Evolutionary conservation across 2,797 vertebrate genomes (phyloP), one percentile per base, ranked within the genome.

Genomic region (Hyperoplus immaculatus): DNA sequence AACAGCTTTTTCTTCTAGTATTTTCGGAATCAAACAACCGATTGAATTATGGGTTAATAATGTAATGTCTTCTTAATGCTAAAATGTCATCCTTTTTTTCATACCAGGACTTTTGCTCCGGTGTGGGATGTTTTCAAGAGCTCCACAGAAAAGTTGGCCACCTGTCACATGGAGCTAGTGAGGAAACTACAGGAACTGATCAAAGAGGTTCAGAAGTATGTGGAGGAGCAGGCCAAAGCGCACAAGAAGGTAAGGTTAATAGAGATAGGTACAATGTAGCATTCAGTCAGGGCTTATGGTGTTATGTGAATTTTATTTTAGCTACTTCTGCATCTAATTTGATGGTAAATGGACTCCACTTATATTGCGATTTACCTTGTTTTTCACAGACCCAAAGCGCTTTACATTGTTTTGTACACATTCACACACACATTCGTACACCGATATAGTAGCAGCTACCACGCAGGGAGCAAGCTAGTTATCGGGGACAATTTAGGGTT

Each of bases 131-230:
- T 99, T 71, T 99, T 99, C 89, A 99, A 97, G 95, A 96, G 92
- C 42, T 99, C 98, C 42, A 98, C 98, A 18, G 98, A 99, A 92
- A 99, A 98, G 90, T 93, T 99, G 91, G 97, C 97, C 82, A 91
- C 88, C 77, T 99, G 98, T 94, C 98, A 99, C 90, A 95, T 98
- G 95, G 98, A 99, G 76, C 96, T 99, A 39, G 96, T 98, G 84
- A 95, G 96, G 86, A 98, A 98, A 83, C 95, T 99, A 57, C 98
- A 99, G 81, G 98, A 99, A 15, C 95, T 99, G 78, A 99, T 99
- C 91, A 99, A 98, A 86, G 98, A 99, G 87, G 97, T 98, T 72
- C 98, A 99, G 83, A 99, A 98, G 80, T 99, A 99, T 72, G 97
- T 97, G 83, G 98, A 99, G 65, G 98, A 99, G 79, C 98, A 99